Conservation (phyloP, 2,113 vertebrate species). For the Zosterops borbonicus region DNA sequence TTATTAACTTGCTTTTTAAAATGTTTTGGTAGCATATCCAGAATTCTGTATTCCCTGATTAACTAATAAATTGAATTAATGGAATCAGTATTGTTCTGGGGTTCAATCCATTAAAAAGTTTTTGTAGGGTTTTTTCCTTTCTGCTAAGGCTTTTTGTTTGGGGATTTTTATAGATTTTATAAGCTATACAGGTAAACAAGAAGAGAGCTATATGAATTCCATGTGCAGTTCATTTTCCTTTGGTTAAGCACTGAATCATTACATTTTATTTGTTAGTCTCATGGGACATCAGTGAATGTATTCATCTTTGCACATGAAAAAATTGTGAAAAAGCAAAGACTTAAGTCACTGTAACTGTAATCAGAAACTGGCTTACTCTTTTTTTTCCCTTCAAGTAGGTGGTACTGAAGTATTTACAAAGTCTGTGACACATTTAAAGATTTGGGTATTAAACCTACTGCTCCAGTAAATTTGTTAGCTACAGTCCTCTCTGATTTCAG, state of each 20-base stretch:
- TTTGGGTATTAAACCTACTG: neutral
- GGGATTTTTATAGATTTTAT: neutral
- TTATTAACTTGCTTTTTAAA: neutral
- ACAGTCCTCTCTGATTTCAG: neutral
- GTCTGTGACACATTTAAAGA: neutral
- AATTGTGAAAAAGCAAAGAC: neutral
- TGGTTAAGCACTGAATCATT: neutral
- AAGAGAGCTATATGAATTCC: neutral
- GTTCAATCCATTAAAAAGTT: neutral
- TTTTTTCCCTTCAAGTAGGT: neutral
- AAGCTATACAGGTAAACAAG: neutral
- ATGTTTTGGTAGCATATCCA: neutral
- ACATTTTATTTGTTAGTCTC: neutral
- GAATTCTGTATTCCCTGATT: neutral
- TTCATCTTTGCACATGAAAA: neutral
- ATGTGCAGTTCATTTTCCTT: neutral
- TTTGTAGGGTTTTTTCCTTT: neutral
- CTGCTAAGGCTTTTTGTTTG: neutral
- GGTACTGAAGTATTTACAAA: neutral
- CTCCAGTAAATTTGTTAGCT: neutral
- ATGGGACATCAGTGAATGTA: neutral
- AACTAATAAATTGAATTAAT: constrained; percentile 11
- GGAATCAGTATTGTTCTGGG: neutral
- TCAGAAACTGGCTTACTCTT: neutral
- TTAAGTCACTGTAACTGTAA: neutral